These are phyloP conservation scores for Luidia sarsii DNA, from an alignment of 53 echinoderm and acorn worm genomes.

Conservation along the genomic window DNA sequence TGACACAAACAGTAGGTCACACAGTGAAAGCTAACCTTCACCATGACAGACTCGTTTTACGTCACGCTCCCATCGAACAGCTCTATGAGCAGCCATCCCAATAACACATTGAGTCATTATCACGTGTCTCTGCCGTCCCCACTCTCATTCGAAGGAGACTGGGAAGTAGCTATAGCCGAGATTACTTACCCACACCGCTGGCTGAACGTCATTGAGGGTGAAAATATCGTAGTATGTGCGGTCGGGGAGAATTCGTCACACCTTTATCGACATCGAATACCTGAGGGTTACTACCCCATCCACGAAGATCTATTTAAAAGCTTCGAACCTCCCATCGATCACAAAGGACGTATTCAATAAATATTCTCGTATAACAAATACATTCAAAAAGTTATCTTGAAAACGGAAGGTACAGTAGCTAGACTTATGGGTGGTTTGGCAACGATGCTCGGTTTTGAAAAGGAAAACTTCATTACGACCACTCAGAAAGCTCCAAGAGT, in stretches of 20 bases:
- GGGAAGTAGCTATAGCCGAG: no score
- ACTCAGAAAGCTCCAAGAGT: neutral
- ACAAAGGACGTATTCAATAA: constrained; percentile 12
- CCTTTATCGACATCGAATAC: neutral
- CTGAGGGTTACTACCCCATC: constrained; percentile 28
- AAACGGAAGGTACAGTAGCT: neutral
- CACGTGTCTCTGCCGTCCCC: constrained; percentile 52
- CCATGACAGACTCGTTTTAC: no score
- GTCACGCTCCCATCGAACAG: constrained; percentile 78
- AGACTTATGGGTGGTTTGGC: neutral
- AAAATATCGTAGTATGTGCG: neutral
- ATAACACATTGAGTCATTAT: no score
- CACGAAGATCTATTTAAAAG: no score
- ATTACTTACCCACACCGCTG: no score
- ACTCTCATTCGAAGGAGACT: no score
- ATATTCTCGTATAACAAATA: constrained; percentile 7
- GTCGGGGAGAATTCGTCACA: neutral
- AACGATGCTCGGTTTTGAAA: no score
- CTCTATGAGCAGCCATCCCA: constrained; percentile 53
- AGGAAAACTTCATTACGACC: no score
- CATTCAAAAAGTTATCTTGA: no score
- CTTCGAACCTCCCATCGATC: no score
- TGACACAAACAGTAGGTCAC: neutral
- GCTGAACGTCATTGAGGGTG: constrained; percentile 35
- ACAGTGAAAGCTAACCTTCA: no score